Percentiles rank a stretch among this genome's conserved stretches.
Evolutionary conservation across 2,888 invertebrate genomes (phyloP).

Genomic region (Scaptomyza polygonia): DNA sequence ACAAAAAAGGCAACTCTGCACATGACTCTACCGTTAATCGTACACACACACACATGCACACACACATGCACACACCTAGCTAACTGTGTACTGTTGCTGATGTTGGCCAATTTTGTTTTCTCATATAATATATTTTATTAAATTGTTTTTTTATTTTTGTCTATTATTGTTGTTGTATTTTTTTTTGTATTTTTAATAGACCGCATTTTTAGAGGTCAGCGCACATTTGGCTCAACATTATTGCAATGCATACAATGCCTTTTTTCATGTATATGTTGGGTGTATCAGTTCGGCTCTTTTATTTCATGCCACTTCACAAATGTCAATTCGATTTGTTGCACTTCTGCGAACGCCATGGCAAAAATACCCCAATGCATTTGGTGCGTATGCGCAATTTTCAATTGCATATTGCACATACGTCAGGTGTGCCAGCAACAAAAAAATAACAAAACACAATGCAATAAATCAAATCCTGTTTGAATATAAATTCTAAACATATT

Average conservation of each 20-base stretch:
- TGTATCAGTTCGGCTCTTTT: constrained; percentile 14
- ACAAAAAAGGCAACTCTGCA: constrained; percentile 42
- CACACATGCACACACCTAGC: constrained; percentile 5
- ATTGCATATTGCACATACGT: constrained; percentile 57
- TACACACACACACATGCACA: constrained; percentile 41
- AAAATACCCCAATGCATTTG: not conserved
- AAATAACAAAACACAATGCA: too few relatives aligned
- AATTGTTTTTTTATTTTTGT: constrained; percentile 32
- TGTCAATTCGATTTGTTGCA: not conserved
- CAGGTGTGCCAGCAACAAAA: constrained; percentile 18
- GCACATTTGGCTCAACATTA: constrained; percentile 74
- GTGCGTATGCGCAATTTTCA: constrained; percentile 52
- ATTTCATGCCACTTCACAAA: not conserved
- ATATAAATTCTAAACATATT: constrained; percentile 1
- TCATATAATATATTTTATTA: constrained; percentile 57
- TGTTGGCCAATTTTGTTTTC: constrained; percentile 73
- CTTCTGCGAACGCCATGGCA: not conserved
- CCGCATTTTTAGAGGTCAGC: constrained; percentile 78
- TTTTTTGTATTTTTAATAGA: constrained; percentile 68
- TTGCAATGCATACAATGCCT: constrained; percentile 57
- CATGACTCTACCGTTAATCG: constrained; percentile 77
- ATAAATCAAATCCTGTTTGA: not conserved
- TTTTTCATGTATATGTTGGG: not conserved
- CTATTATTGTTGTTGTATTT: constrained; percentile 24
- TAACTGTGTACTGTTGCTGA: constrained; percentile 1